A percentile compares a stretch with the other conserved stretches of the same genome.
These are phyloP conservation scores for Toxotes lorentzi DNA, from an alignment of 2,797 vertebrate genomes.

Conservation along the genomic window DNA sequence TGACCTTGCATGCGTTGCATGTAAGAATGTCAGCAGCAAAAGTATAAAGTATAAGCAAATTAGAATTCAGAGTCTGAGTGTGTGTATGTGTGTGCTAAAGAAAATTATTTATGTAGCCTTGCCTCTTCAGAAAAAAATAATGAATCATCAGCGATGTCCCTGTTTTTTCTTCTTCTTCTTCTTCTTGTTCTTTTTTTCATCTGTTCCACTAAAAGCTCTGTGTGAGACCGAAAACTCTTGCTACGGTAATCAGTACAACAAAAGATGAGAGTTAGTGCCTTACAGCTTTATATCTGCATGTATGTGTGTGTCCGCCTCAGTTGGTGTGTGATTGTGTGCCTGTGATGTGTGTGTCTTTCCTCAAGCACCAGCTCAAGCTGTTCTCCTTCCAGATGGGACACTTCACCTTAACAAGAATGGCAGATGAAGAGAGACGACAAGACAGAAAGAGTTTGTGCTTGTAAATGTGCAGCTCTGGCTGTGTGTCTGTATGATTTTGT, in stretches of 20 bases:
- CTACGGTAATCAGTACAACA: constrained; percentile 48
- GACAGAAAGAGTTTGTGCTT: constrained; percentile 54
- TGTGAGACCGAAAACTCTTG: constrained; percentile 36
- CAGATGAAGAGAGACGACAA: constrained; percentile 50
- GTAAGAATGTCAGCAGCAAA: constrained; percentile 1
- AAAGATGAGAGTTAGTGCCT: constrained; percentile 43
- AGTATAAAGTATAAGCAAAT: constrained; percentile 10
- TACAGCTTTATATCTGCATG: constrained; percentile 1
- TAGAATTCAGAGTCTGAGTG: neutral
- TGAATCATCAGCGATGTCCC: constrained; percentile 52
- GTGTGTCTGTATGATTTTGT: neutral
- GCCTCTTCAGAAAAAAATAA: constrained; percentile 35
- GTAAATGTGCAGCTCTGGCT: constrained; percentile 34
- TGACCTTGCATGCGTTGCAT: constrained; percentile 4
- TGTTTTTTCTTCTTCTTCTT: neutral
- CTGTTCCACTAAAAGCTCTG: constrained; percentile 27
- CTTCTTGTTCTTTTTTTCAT: constrained; percentile 2
- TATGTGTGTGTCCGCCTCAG: constrained; percentile 15
- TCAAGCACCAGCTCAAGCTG: constrained; percentile 53
- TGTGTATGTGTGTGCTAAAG: constrained; percentile 1
- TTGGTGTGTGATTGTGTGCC: constrained; percentile 9
- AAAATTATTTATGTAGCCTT: constrained; percentile 11
- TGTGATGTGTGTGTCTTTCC: constrained; percentile 36
- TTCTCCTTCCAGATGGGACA: constrained; percentile 65
- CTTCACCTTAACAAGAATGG: constrained; percentile 65